Conservation (phyloP, 2,113 vertebrate species). For the Pionites leucogaster region DNA sequence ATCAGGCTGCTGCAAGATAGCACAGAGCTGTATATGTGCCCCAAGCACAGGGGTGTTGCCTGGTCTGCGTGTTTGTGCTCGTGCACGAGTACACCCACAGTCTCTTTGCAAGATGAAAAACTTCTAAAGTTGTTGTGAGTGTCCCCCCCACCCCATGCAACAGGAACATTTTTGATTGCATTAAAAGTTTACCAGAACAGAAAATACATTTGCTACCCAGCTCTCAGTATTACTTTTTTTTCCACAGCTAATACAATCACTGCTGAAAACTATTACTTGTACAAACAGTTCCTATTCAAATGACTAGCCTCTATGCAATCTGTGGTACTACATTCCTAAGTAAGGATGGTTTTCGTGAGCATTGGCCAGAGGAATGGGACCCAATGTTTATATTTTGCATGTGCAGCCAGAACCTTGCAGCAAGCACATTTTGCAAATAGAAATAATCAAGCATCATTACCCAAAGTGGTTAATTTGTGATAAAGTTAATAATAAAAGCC, state of each 20-base stretch:
- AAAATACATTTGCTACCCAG: not conserved
- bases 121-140: not conserved
- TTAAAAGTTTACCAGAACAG: not conserved
- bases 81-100: not conserved
- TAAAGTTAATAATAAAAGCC: not conserved
- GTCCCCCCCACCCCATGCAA: fast-evolving
- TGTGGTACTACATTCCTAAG: not conserved
- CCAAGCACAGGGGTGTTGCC: not conserved
- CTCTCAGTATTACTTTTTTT: not conserved
- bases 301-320: not conserved
- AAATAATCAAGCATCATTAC: not conserved
- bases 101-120: not conserved
- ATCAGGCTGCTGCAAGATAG: not conserved
- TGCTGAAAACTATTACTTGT: not conserved
- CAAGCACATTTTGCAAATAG: not conserved
- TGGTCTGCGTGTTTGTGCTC: not conserved
- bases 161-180: not conserved
- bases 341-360: not conserved
- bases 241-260: not conserved
- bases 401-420: not conserved
- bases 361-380: not conserved
- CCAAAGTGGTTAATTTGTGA: not conserved
- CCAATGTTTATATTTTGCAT: not conserved
- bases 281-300: not conserved
- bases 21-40: not conserved